Percentiles rank a stretch among this genome's conserved stretches.
Conservation (phyloP, 2,113 vertebrate species). For the Kryptolebias marmoratus region DNA sequence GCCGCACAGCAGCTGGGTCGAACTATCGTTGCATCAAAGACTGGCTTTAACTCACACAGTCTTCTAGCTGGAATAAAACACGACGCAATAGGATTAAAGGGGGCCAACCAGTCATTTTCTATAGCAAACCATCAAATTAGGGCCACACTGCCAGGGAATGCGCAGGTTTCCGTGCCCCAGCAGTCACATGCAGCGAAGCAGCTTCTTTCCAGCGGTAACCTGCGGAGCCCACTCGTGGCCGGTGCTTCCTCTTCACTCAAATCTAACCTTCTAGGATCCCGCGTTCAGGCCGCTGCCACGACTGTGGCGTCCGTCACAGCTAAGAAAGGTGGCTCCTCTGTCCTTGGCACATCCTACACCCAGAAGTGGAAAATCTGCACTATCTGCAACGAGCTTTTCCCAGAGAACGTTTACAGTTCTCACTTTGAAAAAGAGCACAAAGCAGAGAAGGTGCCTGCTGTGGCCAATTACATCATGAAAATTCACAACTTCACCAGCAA, state of each 20-base stretch:
- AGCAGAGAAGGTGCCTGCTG: constrained; percentile 96
- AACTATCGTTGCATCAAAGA: constrained; percentile 88
- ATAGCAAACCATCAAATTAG: constrained; percentile 85
- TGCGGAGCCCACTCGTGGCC: constrained; percentile 84
- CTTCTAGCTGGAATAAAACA: constrained; percentile 90
- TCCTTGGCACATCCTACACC: constrained; percentile 90
- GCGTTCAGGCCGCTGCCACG: constrained; percentile 85
- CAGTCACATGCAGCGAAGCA: constrained; percentile 93
- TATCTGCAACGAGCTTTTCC: constrained; percentile 98
- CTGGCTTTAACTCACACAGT: constrained; percentile 85
- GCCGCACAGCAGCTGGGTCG: constrained; percentile 89
- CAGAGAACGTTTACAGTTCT: constrained; percentile 96
- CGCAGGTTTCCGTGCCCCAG: constrained; percentile 89
- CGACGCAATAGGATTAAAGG: constrained; percentile 88
- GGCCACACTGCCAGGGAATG: constrained; percentile 84
- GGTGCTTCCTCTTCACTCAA: constrained; percentile 83
- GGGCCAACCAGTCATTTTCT: constrained; percentile 81
- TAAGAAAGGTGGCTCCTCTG: constrained; percentile 77
- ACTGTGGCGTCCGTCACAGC: constrained; percentile 78
- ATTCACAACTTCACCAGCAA: constrained; percentile 99
- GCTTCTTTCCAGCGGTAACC: constrained; percentile 85
- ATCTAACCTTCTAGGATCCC: constrained; percentile 84
- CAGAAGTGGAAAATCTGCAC: constrained; percentile 99
- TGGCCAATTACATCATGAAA: constrained; percentile 99
- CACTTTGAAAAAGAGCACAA: constrained; percentile 99